Evolutionary conservation across 2,888 invertebrate genomes (phyloP), one percentile per base, ranked within the genome.

Genomic region (Hyposoter dolosus): DNA sequence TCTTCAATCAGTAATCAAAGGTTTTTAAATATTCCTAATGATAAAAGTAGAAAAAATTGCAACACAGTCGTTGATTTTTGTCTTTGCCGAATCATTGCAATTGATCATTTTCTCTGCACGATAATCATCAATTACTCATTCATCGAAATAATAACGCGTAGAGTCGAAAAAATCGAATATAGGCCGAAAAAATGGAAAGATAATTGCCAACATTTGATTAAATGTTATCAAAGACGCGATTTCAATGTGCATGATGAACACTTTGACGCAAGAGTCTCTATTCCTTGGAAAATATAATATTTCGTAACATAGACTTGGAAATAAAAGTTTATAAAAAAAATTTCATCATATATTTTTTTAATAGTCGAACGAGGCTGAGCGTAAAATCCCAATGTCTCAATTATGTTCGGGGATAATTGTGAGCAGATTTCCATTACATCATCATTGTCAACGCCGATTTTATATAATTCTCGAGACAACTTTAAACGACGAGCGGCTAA

Each of bases 391-490:
- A 66, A 80, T 63, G 32, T 63, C 40, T 53, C 23, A 50, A 72
- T 80, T 72, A 17, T 35, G 45, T 60, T 40, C 40, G 56, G 74
- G 32, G 43, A 82, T 82, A 32, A 68, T 74, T 32, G 56, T 50
- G 32, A 56, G 45, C 75, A 68, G 10, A 75, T 82, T 68, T 75
- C 15, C 66, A 56, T 75, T 82, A 66, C 82, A 75, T 75, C 75
- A 82, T 82, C 53, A 19, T 82, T 82, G 75, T 82, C 75, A 82
- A 82, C 75, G 78, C 40, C 47, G 32, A 50, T 50, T 65, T 65
- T n/a, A 60, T 60, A 69, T 71, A 35, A 71, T 63, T 63, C 47
- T 69, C 35, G n/a, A 60, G 7, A 56, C 4, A 56, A 60, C 15
- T 74, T 6, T 43, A 15, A 35, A 45, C 53, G 53, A 45, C 17